A percentile compares a stretch with the other conserved stretches of the same genome.
Evolutionary conservation across 2,888 invertebrate species (phyloP).

Genomic region (Drosophila helvetica): DNA sequence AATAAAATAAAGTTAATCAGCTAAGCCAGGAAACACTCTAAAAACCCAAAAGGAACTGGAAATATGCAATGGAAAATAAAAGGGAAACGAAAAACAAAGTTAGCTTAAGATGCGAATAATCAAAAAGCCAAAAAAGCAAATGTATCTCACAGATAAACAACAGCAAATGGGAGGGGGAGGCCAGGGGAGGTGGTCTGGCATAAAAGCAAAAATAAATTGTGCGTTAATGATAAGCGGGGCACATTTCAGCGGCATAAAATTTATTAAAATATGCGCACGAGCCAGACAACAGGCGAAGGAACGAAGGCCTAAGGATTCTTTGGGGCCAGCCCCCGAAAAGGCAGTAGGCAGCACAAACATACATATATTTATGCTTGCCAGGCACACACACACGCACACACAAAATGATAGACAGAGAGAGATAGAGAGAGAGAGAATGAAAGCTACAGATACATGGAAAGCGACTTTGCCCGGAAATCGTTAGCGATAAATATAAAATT

Average conservation of each 20-base stretch:
- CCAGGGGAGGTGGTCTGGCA: slow-evolving; percentile 35
- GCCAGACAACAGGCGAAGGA: slow-evolving; percentile 40
- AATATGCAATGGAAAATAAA: slow-evolving; percentile 15
- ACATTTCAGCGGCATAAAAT: slow-evolving; percentile 76
- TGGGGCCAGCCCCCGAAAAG: slow-evolving; percentile 41
- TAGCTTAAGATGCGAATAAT: slow-evolving; percentile 76
- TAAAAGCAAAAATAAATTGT: slow-evolving; percentile 80
- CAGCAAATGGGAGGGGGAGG: slow-evolving; percentile 32
- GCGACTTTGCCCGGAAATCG: slow-evolving; percentile 67
- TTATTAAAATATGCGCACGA: slow-evolving; percentile 76
- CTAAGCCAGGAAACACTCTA: slow-evolving; percentile 38
- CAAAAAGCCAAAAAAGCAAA: slow-evolving; percentile 79
- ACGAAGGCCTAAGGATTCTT: slow-evolving; percentile 21
- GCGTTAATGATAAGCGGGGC: slow-evolving; percentile 80
- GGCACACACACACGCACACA: slow-evolving; percentile 39
- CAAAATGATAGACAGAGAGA: neutral
- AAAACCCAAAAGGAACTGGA: neutral
- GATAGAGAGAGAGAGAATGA: neutral
- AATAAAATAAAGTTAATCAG: slow-evolving; percentile 50
- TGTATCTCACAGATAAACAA: slow-evolving; percentile 73
- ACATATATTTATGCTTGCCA: slow-evolving; percentile 65
- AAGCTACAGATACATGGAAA: slow-evolving; percentile 20
- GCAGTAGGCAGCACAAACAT: slow-evolving; percentile 51
- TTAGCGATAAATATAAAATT: slow-evolving; percentile 81
- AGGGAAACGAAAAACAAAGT: slow-evolving; percentile 21